Conservation (phyloP, 2,797 vertebrate species). For the Rhynchonycteris naso region DNA sequence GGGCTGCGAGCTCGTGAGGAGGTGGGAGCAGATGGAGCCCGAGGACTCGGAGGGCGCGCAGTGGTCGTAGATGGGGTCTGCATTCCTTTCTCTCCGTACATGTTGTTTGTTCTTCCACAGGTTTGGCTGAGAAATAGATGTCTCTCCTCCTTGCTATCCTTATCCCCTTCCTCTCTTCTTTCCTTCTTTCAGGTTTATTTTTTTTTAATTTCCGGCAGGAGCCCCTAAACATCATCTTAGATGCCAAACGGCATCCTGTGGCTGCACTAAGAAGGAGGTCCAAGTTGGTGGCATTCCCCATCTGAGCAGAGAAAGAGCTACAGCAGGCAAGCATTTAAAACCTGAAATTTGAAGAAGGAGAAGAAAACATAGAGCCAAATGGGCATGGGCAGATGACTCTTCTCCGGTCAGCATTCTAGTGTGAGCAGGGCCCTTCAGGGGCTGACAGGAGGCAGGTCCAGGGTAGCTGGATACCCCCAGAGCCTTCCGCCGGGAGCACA, state of each 20-base stretch:
- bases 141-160: accelerated
- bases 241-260: accelerated
- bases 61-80: not conserved
- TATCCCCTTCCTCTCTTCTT: not conserved
- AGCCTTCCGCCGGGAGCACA: accelerated
- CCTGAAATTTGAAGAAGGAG: no score
- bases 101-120: not conserved
- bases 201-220: not conserved
- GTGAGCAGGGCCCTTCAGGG: not conserved
- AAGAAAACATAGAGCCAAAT: not conserved
- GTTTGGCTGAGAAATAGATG: not conserved
- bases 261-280: not conserved
- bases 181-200: not conserved
- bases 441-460: no score
- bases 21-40: accelerated
- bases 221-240: not conserved
- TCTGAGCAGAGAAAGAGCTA: not conserved
- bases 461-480: accelerated
- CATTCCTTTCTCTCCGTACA: not conserved
- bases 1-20: accelerated
- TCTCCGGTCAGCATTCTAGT: accelerated
- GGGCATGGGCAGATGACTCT: not conserved
- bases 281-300: no score
- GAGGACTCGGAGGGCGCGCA: no score
- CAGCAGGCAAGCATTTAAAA: not conserved